A percentile compares a stretch with the other conserved stretches of the same genome.
Conservation (phyloP, 2,113 vertebrate genomes). For the Rafetus swinhoei region DNA sequence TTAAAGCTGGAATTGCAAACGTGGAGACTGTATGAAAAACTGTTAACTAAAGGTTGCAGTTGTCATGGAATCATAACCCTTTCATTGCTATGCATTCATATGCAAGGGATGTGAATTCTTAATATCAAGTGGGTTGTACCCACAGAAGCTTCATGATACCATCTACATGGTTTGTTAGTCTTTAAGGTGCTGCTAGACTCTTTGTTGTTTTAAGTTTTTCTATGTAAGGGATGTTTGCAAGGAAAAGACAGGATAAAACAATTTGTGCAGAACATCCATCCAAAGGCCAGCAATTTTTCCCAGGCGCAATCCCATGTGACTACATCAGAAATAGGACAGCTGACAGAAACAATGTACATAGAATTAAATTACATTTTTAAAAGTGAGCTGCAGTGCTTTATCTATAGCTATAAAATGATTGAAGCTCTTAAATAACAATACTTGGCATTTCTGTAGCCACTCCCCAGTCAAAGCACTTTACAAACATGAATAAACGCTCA, state of each 20-base stretch:
- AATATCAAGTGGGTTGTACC: too few relatives aligned
- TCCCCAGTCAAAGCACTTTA: slow-evolving; percentile 20
- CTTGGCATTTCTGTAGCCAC: background rate
- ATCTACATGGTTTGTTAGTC: too few relatives aligned
- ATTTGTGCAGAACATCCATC: slow-evolving; percentile 46
- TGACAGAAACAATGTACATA: background rate
- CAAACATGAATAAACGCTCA: background rate
- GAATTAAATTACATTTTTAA: slow-evolving; percentile 11
- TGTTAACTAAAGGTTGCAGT: slow-evolving; percentile 2
- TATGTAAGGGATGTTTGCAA: slow-evolving; percentile 32
- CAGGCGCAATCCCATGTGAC: background rate
- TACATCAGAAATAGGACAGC: slow-evolving; percentile 12
- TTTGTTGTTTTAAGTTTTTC: too few relatives aligned
- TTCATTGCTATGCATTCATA: slow-evolving; percentile 41
- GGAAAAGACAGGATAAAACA: slow-evolving; percentile 28
- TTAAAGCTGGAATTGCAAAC: background rate
- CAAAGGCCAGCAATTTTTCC: slow-evolving; percentile 46
- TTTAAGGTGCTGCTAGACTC: too few relatives aligned
- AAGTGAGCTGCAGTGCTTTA: slow-evolving; percentile 9
- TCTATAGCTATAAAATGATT: background rate
- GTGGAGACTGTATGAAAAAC: background rate
- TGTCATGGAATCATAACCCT: slow-evolving; percentile 20
- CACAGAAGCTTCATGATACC: too few relatives aligned
- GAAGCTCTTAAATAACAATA: background rate
- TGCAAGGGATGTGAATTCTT: background rate